phyloP scores from a whole-genome alignment of 2,888 invertebrate genomes.

The Mythimna loreyi region DNA sequence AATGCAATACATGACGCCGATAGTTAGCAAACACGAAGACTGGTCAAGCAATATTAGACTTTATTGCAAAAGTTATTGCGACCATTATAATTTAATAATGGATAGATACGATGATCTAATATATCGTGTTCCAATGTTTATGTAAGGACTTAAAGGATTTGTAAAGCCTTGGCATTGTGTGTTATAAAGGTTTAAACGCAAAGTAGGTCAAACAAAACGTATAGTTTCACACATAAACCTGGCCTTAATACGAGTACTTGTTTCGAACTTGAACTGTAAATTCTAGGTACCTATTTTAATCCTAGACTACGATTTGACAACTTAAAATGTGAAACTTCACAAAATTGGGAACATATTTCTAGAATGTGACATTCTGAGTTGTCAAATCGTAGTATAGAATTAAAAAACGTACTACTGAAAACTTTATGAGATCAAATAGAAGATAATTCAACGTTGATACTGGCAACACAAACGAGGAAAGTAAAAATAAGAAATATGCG shows the following conservation, averaged over 20 bases:
- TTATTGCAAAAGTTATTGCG: constrained; percentile 20
- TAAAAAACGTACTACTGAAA: too few relatives aligned
- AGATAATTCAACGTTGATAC: constrained; percentile 1
- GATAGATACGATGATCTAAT: constrained; percentile 19
- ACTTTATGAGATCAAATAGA: constrained; percentile 4
- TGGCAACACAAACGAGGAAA: constrained; percentile 26
- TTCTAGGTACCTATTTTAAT: not conserved
- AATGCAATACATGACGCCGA: constrained; percentile 25
- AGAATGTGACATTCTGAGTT: too few relatives aligned
- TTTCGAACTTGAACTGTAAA: constrained; percentile 20
- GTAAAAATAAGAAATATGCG: constrained; percentile 2
- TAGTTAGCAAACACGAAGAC: constrained; percentile 19
- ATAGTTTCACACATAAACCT: constrained; percentile 3
- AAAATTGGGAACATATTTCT: too few relatives aligned
- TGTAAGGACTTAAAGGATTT: constrained; percentile 33
- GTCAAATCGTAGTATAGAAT: too few relatives aligned
- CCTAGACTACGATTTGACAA: too few relatives aligned
- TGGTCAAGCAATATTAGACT: constrained; percentile 28
- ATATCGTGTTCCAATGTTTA: constrained; percentile 38
- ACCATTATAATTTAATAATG: constrained; percentile 18
- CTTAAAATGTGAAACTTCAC: too few relatives aligned
- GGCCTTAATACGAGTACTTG: constrained; percentile 2
- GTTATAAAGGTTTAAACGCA: constrained; percentile 13
- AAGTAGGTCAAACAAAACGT: constrained; percentile 25
- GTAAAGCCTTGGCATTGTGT: constrained; percentile 26